Evolutionary conservation across 2,888 invertebrate species (phyloP).

Genomic region (Drosophila testacea): DNA sequence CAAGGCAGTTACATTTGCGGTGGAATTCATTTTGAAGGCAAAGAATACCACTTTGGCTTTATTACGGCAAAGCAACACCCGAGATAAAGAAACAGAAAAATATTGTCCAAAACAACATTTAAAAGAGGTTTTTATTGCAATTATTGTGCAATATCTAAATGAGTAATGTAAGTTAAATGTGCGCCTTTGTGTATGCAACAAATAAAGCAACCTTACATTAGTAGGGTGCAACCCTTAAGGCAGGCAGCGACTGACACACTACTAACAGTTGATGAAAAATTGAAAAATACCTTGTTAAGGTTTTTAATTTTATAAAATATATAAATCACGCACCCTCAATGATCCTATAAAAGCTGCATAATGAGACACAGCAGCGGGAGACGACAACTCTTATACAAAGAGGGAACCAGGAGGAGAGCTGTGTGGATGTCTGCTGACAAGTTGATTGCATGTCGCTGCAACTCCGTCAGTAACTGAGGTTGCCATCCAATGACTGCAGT

Average conservation of each 20-base stretch:
- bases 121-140: not conserved
- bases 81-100: not conserved
- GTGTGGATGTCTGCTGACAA: slow-evolving; percentile 54
- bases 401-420: not conserved
- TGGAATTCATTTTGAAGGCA: slow-evolving; percentile 18
- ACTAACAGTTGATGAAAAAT: slow-evolving; percentile 36
- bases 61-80: not conserved
- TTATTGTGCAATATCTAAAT: slow-evolving; percentile 2
- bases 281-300: slow-evolving; percentile 37
- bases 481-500: slow-evolving; percentile 17
- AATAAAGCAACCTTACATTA: slow-evolving; percentile 1
- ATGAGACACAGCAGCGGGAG: slow-evolving; percentile 41
- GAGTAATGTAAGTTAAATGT: slow-evolving; percentile 11
- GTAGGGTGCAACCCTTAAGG: no score
- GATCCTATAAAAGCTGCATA: slow-evolving; percentile 70
- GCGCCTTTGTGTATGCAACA: slow-evolving; percentile 10
- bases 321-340: slow-evolving; percentile 61
- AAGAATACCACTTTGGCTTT: slow-evolving; percentile 37
- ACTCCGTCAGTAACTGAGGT: slow-evolving; percentile 11
- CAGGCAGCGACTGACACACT: not conserved
- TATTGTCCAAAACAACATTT: slow-evolving; percentile 4
- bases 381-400: slow-evolving; percentile 21
- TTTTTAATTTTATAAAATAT: slow-evolving; percentile 64
- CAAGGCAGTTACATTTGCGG: slow-evolving; percentile 45
- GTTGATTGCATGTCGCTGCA: slow-evolving; percentile 63